Evolutionary conservation across 2,113 vertebrate species (phyloP), one percentile per base, ranked within the genome.

Genomic region (Odontesthes bonariensis): DNA sequence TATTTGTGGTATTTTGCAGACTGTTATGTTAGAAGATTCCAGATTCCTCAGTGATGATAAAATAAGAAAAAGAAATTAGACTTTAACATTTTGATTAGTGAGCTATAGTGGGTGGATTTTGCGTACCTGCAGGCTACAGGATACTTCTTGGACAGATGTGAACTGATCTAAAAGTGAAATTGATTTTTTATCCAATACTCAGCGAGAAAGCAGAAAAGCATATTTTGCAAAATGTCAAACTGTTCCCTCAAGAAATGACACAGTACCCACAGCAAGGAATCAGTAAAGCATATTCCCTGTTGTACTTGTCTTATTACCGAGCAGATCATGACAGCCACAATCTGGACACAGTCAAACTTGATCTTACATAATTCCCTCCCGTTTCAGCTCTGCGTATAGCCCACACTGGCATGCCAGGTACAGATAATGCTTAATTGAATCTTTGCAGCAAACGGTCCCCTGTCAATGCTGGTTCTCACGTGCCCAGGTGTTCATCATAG

Each of bases 401-500:
- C 55, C 73, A 63, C 23, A 13, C 9, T 31, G 52, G 23, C 71
- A 75, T 44, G 56, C 76, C 83, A 69, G 52, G 40, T 46, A 12
- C 75, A 67, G 38, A 74, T 58, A 59, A 72, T 57, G 31, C 66
- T 66, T 73, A 81, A 80, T 74, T 86, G 60, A 88, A 75, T 88
- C 68, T 60, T 67, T 64, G 40, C 72, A 64, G 63, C 53, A 78
- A 83, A 84, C 33, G 59, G 59, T 76, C 77, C 69, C 80, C 40
- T 46, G 62, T 76, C 75, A 74, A 56, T 4, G 2, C 69, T 73
- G 69, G 47, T 82, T 80, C 52, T 75, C 58, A 85, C 75, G 69
- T 56, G 67, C 19, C 79, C 86, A 85, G 82, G 67, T 88, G 74
- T 86, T 85, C 72, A 62, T 86, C 73, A 77, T 69, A 27, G 82